Percentiles rank a stretch among this genome's conserved stretches.
These are phyloP conservation scores for Elaphurus davidianus DNA, from an alignment of 2,113 vertebrate genomes.

Conservation along the genomic window DNA sequence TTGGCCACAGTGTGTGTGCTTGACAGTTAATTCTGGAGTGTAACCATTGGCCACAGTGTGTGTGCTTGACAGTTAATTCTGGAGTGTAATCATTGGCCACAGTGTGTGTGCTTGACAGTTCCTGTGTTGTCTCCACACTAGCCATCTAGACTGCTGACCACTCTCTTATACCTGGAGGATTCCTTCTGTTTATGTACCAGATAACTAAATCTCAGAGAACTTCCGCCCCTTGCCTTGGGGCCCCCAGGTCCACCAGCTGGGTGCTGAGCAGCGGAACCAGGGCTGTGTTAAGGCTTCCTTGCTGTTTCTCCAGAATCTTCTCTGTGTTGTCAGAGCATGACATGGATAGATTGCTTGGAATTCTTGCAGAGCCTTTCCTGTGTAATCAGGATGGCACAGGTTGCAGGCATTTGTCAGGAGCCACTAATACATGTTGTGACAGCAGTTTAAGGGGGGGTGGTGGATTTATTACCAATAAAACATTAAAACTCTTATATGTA, in stretches of 20 bases:
- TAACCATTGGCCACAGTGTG: too few species aligned
- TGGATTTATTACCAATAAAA: conserved; percentile 57
- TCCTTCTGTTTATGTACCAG: neutral
- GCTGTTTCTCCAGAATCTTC: neutral
- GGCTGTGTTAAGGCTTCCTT: neutral
- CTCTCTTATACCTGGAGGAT: neutral
- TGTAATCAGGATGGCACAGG: conserved; percentile 61
- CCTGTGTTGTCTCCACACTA: neutral
- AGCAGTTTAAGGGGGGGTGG: conserved; percentile 40
- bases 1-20: neutral
- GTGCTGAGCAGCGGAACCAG: neutral
- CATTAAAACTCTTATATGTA: conserved; percentile 50
- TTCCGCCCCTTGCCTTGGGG: neutral
- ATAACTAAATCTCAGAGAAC: neutral
- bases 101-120: neutral
- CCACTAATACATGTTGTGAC: conserved; percentile 51
- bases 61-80: neutral
- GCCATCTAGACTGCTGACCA: neutral
- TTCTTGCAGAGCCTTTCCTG: conserved; percentile 63
- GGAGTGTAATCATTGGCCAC: neutral
- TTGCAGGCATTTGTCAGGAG: conserved; percentile 65
- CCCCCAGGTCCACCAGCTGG: neutral
- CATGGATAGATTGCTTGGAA: conserved; percentile 65
- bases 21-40: too few species aligned
- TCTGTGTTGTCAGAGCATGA: conserved; percentile 35